Percentiles rank a stretch among this genome's conserved stretches.
phyloP scores from a whole-genome alignment of 2,888 invertebrate genomes.

The Hyposoter didymator region DNA sequence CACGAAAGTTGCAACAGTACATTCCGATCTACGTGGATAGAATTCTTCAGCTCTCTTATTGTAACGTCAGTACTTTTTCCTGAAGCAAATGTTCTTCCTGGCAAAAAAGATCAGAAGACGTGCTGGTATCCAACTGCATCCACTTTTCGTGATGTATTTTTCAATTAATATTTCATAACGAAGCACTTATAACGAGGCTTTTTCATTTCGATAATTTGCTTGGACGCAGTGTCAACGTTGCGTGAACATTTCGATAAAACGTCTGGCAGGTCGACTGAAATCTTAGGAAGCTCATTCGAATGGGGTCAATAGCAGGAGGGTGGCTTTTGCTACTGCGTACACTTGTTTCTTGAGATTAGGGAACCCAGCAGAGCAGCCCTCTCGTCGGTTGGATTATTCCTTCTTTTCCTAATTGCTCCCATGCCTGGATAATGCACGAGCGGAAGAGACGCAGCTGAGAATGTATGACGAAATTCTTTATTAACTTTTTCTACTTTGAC shows the following conservation, averaged over 20 bases:
- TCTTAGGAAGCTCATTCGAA: slow-evolving; percentile 42
- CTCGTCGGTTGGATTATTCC: slow-evolving; percentile 23
- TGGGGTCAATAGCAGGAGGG: slow-evolving; percentile 15
- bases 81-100: neutral
- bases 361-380: slow-evolving; percentile 6
- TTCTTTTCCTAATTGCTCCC: slow-evolving; percentile 9
- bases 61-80: neutral
- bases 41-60: neutral
- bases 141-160: neutral
- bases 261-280: slow-evolving; percentile 43
- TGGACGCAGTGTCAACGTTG: slow-evolving; percentile 7
- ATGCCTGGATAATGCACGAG: neutral
- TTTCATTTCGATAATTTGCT: slow-evolving; percentile 5
- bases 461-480: neutral
- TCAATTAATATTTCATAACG: neutral
- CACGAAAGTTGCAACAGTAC: neutral
- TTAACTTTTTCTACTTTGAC: neutral
- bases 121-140: neutral
- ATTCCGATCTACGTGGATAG: neutral
- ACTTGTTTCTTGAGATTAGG: slow-evolving; percentile 45
- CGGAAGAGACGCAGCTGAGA: neutral
- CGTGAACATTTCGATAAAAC: slow-evolving; percentile 51
- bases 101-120: neutral
- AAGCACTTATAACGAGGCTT: neutral
- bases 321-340: slow-evolving; percentile 36